Base-by-base conservation (phyloP, 2,888 invertebrate species). In the Dolichomitus sp. region DNA sequence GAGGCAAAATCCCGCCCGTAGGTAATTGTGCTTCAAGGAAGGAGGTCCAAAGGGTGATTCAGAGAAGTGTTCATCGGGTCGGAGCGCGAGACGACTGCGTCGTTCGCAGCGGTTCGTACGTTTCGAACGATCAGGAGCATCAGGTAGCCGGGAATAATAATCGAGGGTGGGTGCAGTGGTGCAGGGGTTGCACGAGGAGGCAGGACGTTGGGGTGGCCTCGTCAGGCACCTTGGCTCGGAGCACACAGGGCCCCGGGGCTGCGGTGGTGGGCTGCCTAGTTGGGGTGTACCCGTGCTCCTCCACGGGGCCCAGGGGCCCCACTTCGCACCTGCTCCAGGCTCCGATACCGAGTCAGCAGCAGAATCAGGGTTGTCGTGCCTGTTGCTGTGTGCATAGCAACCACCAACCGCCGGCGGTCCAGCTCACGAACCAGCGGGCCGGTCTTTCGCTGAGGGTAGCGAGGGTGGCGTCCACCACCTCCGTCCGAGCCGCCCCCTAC, bases 401-500 rank as follows among this genome's bases (percentile, higher is more conserved):
- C 88, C 91, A 90, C 85, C 92, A 91, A 76, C 80, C 91, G 82
- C 70, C 91, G 77, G 74, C 88, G 86, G 92, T 93, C 81, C 93
- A 93, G 87, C 92, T 93, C 81, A 91, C 91, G 87, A 93, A 92
- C 86, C 93, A 93, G 88, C 93, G 93, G 37, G 91, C 92, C 89
- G 93, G 93, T 88, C 90, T 93, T 88, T 93, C 93, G 89, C 90
- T 93, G 91, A 92, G 93, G 92, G 93, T 93, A 90, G 93, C 93
- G 92, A 93, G 93, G 93, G 93, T 93, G 93, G 93, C 93, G 93
- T 93, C 93, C 93, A 93, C 93, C 93, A 93, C 93, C 93, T 93
- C 93, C 92, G 93, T 93, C 92, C 93, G 93, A 91, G 92, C 93
- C 89, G 92, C 92, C 91, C 93, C 93, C 92, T 93, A 93, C 93